phyloP scores from a whole-genome alignment of 1,140 invertebrate species.

The Tetraneura akinire region DNA sequence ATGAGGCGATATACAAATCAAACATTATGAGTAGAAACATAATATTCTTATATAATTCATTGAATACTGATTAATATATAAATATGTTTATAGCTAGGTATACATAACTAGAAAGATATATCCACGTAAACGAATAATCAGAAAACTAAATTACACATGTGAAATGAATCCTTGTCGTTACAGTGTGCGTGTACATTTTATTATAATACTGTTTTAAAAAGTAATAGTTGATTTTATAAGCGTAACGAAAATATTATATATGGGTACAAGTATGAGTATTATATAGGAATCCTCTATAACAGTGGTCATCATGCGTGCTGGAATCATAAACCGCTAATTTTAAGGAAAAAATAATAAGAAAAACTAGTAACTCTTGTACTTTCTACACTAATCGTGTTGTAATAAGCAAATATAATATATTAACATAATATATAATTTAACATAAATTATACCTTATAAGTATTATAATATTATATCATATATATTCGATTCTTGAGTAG shows the following conservation, averaged over 20 bases:
- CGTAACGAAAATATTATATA: conserved; percentile 19
- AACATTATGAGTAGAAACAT: too few relatives aligned
- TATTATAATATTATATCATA: too few relatives aligned
- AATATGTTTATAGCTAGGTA: too few relatives aligned
- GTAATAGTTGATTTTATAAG: not conserved
- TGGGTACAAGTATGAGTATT: too few relatives aligned
- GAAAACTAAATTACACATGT: not conserved
- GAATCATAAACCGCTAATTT: not conserved
- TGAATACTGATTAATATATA: too few relatives aligned
- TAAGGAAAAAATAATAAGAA: not conserved
- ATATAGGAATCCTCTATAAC: not conserved
- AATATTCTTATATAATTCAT: too few relatives aligned
- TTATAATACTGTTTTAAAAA: not conserved
- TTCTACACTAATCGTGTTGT: not conserved
- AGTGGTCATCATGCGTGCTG: not conserved
- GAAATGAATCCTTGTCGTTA: not conserved
- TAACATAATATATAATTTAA: too few relatives aligned
- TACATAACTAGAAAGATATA: too few relatives aligned
- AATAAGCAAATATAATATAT: not conserved
- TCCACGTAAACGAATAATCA: not conserved
- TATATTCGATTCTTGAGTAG: too few relatives aligned
- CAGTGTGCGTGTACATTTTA: not conserved
- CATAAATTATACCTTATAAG: too few relatives aligned
- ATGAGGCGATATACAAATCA: too few relatives aligned
- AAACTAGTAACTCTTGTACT: not conserved